Base-by-base conservation (phyloP, 1,140 invertebrate genomes). In the Lepidurus packardi region DNA sequence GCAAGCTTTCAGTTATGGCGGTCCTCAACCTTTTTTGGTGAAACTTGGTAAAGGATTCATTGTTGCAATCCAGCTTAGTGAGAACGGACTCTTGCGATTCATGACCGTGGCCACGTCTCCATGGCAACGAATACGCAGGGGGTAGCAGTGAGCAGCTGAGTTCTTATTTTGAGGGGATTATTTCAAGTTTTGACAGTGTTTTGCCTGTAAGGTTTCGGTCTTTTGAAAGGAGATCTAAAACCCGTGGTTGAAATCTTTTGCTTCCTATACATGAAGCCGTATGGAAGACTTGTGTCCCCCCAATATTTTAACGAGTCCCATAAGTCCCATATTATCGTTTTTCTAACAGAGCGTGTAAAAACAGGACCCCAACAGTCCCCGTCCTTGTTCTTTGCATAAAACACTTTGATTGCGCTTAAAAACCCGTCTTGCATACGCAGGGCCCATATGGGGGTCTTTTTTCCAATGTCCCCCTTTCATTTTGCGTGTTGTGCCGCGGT, bases 391-490 rank as follows among this genome's bases (percentile, higher is more conserved):
- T 65, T 7, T 65, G 53, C 13, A 65, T 65, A 65, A 65, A 65
- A 7, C 53, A 65, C 53, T 65, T 65, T 13, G 9, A 65, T 65
- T 13, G 53, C 53, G 53, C 53, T 65, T 65, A 7, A 21, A 34
- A 65, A 65, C 53, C 21, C 13, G 8, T 65, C 53, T 16, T 11
- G 53, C 53, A 16, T 65, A 65, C 16, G 13, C 9, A 16, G 53
- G 53, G 21, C 53, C 45, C 45, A 65, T 65, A 65, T 65, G 53
- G 53, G 45, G 53, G n/a, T 65, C 53, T 65, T 65, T 65, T 47
- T 16, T 11, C 4, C 16, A 1, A 7, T 7, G 16, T 65, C 53
- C 53, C 53, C 53, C 53, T 65, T 21, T 13, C 53, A 34, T 34
- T 34, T 65, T 65, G n/a, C 53, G 16, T 65, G 16, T 65, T 65